Base-by-base conservation (phyloP, 2,113 vertebrate genomes). In the Brachirus orientalis region DNA sequence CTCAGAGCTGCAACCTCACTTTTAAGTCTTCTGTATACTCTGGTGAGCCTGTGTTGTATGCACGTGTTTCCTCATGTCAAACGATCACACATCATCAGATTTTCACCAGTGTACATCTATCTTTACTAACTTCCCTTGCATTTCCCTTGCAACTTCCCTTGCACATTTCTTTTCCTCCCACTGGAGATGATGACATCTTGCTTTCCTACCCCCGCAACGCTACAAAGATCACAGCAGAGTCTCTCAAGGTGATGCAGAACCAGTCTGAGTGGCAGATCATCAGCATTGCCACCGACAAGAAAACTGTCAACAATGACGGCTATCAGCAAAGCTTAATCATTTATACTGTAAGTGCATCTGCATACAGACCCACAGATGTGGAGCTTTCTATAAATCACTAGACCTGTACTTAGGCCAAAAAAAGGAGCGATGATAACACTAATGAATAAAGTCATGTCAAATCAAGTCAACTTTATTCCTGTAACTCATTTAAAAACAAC, bases 211-310 rank as follows among this genome's bases (percentile, higher is more conserved):
- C n/a, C n/a, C n/a, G n/a, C 8, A 43, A 17, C 52, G 59, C 62
- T 0, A 5, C 11, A 0, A 3, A 4, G 37, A 11, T 1, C 22
- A 84, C 77, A 0, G 7, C 52, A 1, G 62, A 28, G 40, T 78
- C 86, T 13, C 68, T 7, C 0, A 2, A 62, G 4, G 1, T 70
- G 28, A 83, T 88, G 75, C 58, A 45, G 35, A 80, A 70, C 0
- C 86, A 90, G 68, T 84, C 61, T 2, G 86, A 90, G 69, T 91
- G 86, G 89, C 18, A 83, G 4, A 90, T 91, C 41, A n/a, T 87
- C 16, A 18, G 52, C 69, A 72, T 90, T 17, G 57, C 33, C 0
- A 51, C 82, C 53, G 8, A 28, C 55, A 66, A 33, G 33, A 41
- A 11, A 28, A 79, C 43, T 1, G 5, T 22, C 0, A 0, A 4